Percentiles rank a stretch among this genome's conserved stretches.
Conservation (phyloP, 2,797 vertebrate species). For the Phoebastria nigripes region DNA sequence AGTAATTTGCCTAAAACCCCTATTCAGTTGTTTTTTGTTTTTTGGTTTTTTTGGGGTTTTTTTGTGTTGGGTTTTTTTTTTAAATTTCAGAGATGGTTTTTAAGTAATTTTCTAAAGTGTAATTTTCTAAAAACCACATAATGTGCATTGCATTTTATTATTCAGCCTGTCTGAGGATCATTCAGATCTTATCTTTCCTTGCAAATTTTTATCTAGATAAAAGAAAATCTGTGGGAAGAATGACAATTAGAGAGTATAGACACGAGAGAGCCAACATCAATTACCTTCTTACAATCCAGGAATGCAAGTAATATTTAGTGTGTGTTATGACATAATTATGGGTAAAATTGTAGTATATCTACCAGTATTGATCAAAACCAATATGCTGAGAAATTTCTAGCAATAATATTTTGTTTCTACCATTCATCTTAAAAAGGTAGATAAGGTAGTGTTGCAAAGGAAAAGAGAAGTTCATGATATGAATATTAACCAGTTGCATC, state of each 20-base stretch:
- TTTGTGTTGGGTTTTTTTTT: neutral
- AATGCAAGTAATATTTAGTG: neutral
- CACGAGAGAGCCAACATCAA: neutral
- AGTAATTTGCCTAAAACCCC: conserved; percentile 26
- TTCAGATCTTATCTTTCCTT: neutral
- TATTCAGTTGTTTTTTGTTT: neutral
- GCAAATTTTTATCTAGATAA: neutral
- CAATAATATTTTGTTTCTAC: neutral
- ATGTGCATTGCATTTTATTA: conserved; percentile 5
- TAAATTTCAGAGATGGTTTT: neutral
- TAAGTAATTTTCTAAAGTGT: conserved; percentile 19
- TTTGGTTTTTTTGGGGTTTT: too few species aligned
- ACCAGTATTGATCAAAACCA: neutral
- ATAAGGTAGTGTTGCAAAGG: neutral
- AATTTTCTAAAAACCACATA: conserved; percentile 29
- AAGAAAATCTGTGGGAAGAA: conserved; percentile 6
- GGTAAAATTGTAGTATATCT: neutral
- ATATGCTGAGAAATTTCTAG: neutral
- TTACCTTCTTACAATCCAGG: neutral
- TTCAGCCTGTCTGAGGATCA: neutral
- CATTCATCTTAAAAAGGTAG: neutral
- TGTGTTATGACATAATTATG: neutral
- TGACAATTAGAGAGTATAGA: neutral
- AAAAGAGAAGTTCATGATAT: neutral
- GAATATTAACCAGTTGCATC: conserved; percentile 7